Evolutionary conservation across 2,113 vertebrate genomes (phyloP).

Genomic region (Turdus rufiventris): DNA sequence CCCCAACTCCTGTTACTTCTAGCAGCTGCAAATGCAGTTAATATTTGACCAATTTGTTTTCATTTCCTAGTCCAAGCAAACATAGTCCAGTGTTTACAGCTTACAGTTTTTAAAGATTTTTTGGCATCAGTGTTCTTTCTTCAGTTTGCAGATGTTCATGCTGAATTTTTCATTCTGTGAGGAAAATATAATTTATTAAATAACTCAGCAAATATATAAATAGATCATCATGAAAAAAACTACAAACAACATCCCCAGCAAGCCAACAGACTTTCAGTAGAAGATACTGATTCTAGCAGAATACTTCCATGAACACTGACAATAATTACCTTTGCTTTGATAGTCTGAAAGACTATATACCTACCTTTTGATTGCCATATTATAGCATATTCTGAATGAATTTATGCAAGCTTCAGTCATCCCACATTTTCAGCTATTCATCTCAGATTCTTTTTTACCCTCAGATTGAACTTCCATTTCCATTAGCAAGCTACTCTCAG

Average conservation of each 20-base stretch:
- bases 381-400: neutral
- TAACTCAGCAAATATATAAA: slow-evolving; percentile 5
- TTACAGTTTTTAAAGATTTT: neutral
- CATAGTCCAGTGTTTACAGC: neutral
- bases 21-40: neutral
- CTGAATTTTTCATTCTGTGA: slow-evolving; percentile 11
- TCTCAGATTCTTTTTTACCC: neutral
- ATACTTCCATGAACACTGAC: neutral
- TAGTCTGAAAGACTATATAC: neutral
- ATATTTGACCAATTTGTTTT: neutral
- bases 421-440: neutral
- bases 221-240: neutral
- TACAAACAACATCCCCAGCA: neutral
- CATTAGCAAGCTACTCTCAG: neutral
- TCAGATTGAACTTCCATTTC: neutral
- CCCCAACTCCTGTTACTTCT: neutral
- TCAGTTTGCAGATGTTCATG: neutral
- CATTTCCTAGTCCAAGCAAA: neutral
- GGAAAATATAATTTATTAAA: neutral
- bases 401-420: neutral
- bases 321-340: neutral
- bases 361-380: neutral
- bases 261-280: neutral
- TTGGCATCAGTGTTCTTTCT: neutral
- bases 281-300: neutral